phyloP scores from a whole-genome alignment of 2,113 vertebrate genomes.

The Pristiophorus japonicus region DNA sequence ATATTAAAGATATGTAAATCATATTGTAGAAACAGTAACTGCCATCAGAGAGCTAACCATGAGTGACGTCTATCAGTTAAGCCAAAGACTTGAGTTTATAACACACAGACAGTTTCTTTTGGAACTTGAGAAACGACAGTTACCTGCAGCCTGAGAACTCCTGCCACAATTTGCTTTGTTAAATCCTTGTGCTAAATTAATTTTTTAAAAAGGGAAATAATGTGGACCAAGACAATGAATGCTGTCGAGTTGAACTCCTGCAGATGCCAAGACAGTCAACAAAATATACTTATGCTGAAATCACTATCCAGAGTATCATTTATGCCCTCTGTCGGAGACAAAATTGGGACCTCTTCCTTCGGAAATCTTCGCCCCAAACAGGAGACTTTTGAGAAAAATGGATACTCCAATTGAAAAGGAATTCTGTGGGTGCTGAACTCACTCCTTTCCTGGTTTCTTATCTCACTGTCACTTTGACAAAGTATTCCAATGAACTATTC shows the following conservation, averaged over 20 bases:
- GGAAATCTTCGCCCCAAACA: background rate
- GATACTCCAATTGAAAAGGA: background rate
- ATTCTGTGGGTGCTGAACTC: background rate
- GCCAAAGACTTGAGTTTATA: background rate
- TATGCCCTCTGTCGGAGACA: background rate
- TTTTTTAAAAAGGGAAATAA: background rate
- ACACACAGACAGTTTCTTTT: background rate
- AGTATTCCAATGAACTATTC: background rate
- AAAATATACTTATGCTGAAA: background rate
- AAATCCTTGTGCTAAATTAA: background rate
- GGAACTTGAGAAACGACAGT: background rate
- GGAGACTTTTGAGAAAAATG: background rate
- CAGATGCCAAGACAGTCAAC: background rate
- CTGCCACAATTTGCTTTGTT: background rate
- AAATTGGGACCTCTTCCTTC: background rate
- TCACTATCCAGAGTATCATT: background rate
- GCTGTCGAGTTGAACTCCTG: background rate
- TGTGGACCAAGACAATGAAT: background rate
- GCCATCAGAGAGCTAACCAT: background rate
- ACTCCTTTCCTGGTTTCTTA: background rate
- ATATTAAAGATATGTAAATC: background rate
- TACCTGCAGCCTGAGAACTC: background rate
- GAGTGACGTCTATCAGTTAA: background rate
- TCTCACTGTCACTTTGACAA: background rate
- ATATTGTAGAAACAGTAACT: background rate